These are phyloP conservation scores for Parapristionchus giblindavisi DNA, from an alignment of 2,888 invertebrate genomes.

Conservation along the genomic window DNA sequence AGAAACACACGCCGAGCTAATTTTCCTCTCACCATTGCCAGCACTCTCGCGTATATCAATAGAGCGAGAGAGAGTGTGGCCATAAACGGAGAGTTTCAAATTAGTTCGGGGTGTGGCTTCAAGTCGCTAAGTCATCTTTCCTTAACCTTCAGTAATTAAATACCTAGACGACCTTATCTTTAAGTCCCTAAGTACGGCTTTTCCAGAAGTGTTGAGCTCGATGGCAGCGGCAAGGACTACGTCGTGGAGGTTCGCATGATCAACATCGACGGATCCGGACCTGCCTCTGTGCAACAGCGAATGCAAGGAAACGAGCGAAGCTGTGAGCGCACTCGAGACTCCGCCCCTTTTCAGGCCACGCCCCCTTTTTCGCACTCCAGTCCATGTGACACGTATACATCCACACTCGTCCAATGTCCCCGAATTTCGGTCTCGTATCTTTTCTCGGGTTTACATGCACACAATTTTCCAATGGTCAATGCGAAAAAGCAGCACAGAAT, in stretches of 20 bases:
- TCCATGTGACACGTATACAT: background rate
- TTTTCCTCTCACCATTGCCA: conserved; percentile 49
- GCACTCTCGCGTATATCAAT: too few relatives aligned
- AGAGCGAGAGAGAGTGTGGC: too few relatives aligned
- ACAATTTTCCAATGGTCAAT: background rate
- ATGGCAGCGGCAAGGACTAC: conserved; percentile 30
- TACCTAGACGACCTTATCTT: too few relatives aligned
- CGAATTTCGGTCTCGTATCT: background rate
- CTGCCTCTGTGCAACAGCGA: conserved; percentile 53
- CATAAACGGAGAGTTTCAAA: too few relatives aligned
- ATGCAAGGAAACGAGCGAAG: conserved; percentile 21
- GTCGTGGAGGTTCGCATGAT: conserved; percentile 51
- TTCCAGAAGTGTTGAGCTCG: conserved; percentile 22
- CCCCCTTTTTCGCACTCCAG: too few relatives aligned
- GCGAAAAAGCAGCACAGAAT: background rate
- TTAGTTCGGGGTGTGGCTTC: too few relatives aligned
- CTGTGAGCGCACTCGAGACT: conserved; percentile 5
- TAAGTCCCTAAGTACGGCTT: too few relatives aligned
- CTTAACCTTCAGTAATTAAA: too few relatives aligned
- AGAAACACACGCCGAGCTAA: conserved; percentile 53
- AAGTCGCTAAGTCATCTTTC: too few relatives aligned
- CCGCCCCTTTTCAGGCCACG: background rate
- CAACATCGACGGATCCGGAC: conserved; percentile 63
- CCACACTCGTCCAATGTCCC: background rate
- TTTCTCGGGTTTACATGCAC: background rate